Percentiles rank a stretch among this genome's conserved stretches.
Evolutionary conservation across 2,113 vertebrate genomes (phyloP).

Genomic region (Onychostruthus taczanowskii): DNA sequence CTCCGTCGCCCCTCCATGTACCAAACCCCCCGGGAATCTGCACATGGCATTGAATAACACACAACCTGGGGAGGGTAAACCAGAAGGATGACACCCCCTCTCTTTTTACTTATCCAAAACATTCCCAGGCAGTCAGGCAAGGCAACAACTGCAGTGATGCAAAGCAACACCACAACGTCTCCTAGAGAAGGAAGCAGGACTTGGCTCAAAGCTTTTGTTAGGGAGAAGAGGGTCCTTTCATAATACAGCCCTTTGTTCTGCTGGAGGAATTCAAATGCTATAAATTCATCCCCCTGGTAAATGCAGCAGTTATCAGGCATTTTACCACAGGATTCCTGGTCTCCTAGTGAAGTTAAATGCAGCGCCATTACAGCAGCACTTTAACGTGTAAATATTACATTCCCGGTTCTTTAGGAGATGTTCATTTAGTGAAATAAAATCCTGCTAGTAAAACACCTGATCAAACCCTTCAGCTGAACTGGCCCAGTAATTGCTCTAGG

Average conservation of each 20-base stretch:
- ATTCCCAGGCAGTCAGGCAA: neutral
- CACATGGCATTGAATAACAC: neutral
- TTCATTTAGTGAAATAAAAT: slow-evolving; percentile 73
- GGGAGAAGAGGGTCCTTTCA: slow-evolving; percentile 54
- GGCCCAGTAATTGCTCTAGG: slow-evolving; percentile 68
- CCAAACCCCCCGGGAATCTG: neutral
- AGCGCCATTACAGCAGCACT: slow-evolving; percentile 67
- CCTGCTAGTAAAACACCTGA: slow-evolving; percentile 70
- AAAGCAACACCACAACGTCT: neutral
- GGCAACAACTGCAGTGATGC: neutral
- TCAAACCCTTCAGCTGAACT: slow-evolving; percentile 68
- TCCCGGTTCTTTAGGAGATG: slow-evolving; percentile 57
- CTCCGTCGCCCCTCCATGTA: fast-evolving
- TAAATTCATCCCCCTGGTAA: slow-evolving; percentile 65
- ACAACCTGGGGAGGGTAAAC: neutral
- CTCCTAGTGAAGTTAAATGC: slow-evolving; percentile 69
- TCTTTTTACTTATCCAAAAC: neutral
- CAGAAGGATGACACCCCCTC: neutral
- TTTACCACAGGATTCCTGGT: slow-evolving; percentile 67
- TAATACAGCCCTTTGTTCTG: slow-evolving; percentile 61
- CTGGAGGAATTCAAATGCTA: slow-evolving; percentile 54
- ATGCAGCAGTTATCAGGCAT: slow-evolving; percentile 67
- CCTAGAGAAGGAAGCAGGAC: neutral
- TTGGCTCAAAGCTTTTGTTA: slow-evolving; percentile 29
- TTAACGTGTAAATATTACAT: slow-evolving; percentile 71